Evolutionary conservation across 2,113 vertebrate species (phyloP).

Genomic region (Pipa parva): DNA sequence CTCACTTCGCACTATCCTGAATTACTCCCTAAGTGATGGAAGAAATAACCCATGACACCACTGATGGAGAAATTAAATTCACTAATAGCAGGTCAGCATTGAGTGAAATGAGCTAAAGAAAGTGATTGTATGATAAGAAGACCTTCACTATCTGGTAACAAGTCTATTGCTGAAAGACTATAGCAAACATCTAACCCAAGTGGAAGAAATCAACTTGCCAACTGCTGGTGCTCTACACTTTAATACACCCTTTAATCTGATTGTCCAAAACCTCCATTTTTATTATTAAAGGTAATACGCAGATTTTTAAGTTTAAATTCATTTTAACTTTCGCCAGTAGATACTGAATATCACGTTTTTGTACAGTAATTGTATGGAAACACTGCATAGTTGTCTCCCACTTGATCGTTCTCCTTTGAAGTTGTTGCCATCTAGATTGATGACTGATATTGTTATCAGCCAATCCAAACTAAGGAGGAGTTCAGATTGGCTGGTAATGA

Average conservation of each 20-base stretch:
- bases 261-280: background rate
- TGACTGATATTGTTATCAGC: too few relatives aligned
- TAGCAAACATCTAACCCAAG: conserved; percentile 59
- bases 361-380: too few relatives aligned
- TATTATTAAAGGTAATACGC: too few relatives aligned
- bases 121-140: conserved; percentile 70
- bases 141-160: conserved; percentile 54
- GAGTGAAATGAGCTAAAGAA: conserved; percentile 63
- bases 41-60: conserved; percentile 66
- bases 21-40: conserved; percentile 70
- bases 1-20: too few relatives aligned
- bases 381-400: too few relatives aligned
- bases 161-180: conserved; percentile 48
- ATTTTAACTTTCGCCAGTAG: too few relatives aligned
- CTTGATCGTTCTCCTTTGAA: too few relatives aligned
- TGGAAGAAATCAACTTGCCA: conserved; percentile 58
- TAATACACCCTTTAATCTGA: background rate
- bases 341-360: too few relatives aligned
- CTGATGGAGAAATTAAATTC: conserved; percentile 72
- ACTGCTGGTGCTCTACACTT: conserved; percentile 22
- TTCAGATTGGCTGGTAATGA: too few relatives aligned
- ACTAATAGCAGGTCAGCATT: conserved; percentile 68
- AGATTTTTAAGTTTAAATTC: too few relatives aligned
- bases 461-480: too few relatives aligned
- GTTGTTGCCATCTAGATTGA: too few relatives aligned